Percentiles rank a stretch among this genome's conserved stretches.
Evolutionary conservation across 2,797 vertebrate genomes (phyloP).

Genomic region (Scolopax bukidnonensis): DNA sequence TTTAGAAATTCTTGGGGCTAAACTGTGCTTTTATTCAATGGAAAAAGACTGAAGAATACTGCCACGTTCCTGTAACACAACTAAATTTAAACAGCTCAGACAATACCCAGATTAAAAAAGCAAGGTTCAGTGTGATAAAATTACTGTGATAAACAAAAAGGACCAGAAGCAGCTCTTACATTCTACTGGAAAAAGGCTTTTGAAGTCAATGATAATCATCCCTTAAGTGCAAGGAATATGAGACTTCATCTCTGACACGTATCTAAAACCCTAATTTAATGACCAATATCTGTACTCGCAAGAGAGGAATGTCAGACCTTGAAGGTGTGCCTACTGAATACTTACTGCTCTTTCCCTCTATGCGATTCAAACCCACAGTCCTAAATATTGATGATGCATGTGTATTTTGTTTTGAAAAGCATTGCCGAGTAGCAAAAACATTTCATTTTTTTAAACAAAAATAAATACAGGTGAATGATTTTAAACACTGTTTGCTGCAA

Average conservation of each 20-base stretch:
- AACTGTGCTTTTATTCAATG: not conserved
- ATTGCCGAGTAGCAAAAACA: conserved; percentile 43
- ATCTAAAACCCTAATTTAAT: not conserved
- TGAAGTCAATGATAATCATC: not conserved
- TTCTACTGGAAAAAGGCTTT: not conserved
- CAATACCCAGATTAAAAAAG: not conserved
- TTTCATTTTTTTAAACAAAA: conserved; percentile 49
- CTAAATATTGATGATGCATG: conserved; percentile 15
- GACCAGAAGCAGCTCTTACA: not conserved
- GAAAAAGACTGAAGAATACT: not conserved
- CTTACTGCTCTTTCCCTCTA: not conserved
- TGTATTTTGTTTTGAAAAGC: conserved; percentile 51
- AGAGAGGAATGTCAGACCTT: not conserved
- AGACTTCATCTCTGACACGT: not conserved
- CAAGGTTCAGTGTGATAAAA: not conserved
- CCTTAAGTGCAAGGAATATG: not conserved
- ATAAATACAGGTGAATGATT: conserved; percentile 69
- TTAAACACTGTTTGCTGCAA: conserved; percentile 58
- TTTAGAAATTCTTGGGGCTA: not conserved
- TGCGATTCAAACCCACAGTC: conserved; percentile 4
- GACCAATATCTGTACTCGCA: not conserved
- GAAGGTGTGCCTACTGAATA: not conserved
- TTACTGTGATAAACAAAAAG: not conserved
- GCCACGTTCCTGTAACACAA: not conserved
- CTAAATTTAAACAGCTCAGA: not conserved